These are phyloP conservation scores for Blennius ocellaris DNA, from an alignment of 2,113 vertebrate genomes.

Conservation along the genomic window DNA sequence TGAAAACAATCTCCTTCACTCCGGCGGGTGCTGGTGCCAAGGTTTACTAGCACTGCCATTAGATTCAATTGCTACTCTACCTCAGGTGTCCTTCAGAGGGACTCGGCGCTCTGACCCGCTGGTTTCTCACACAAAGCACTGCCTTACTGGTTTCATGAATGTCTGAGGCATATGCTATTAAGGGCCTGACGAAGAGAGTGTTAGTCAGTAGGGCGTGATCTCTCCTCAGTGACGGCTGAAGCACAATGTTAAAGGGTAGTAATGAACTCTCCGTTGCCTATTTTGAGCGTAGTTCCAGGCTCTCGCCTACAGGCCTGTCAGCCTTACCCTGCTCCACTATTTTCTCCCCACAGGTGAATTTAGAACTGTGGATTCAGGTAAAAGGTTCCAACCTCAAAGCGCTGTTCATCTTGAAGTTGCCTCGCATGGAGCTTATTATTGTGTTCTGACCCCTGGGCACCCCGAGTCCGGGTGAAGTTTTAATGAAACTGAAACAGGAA, in stretches of 20 bases:
- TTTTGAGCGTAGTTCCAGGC: constrained; percentile 29
- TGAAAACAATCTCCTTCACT: background rate
- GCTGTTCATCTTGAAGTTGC: too few species aligned
- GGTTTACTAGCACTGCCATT: constrained; percentile 5
- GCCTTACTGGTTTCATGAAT: constrained; percentile 5
- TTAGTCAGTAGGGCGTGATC: constrained; percentile 4
- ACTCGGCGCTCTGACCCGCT: background rate
- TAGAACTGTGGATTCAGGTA: constrained; percentile 25
- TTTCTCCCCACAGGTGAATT: constrained; percentile 18
- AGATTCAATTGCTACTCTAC: background rate
- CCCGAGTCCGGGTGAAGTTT: constrained; percentile 5
- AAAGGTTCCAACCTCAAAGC: too few species aligned
- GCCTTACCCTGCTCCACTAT: constrained; percentile 13
- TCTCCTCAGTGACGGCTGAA: constrained; percentile 36
- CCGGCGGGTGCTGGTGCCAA: background rate
- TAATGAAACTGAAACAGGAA: constrained; percentile 21
- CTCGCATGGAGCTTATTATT: background rate
- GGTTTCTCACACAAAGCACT: background rate
- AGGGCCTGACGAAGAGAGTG: background rate
- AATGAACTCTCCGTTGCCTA: constrained; percentile 34
- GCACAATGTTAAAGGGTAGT: constrained; percentile 29
- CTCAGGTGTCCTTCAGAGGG: constrained; percentile 5
- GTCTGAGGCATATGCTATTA: background rate
- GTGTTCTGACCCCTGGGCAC: background rate
- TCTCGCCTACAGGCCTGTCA: constrained; percentile 28